phyloP scores from a whole-genome alignment of 2,113 vertebrate genomes.

The Cercocebus atys region DNA sequence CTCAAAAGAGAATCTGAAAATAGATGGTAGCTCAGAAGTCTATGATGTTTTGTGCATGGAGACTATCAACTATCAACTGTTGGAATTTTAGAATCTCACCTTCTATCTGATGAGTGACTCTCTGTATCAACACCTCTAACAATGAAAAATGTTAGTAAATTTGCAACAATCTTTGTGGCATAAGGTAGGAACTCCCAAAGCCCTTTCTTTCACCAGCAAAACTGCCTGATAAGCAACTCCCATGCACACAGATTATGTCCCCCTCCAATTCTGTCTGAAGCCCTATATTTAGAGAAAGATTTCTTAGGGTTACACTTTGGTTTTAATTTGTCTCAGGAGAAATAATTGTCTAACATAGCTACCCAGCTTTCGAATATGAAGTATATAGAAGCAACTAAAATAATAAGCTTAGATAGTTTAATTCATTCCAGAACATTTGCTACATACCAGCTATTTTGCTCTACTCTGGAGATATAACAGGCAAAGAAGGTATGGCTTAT shows the following conservation, averaged over 20 bases:
- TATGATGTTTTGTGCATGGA: not conserved
- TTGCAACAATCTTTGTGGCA: not conserved
- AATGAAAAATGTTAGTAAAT: not conserved
- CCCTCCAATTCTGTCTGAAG: not conserved
- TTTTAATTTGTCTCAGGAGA: not conserved
- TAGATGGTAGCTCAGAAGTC: not conserved
- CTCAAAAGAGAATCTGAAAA: not conserved
- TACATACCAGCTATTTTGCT: not conserved
- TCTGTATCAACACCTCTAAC: not conserved
- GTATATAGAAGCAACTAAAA: not conserved
- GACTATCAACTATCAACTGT: not conserved
- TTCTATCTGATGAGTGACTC: not conserved
- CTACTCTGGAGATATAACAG: not conserved
- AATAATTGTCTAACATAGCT: not conserved
- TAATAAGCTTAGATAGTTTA: not conserved
- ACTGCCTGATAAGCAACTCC: not conserved
- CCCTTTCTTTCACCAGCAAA: not conserved
- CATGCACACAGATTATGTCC: not conserved
- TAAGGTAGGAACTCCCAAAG: not conserved
- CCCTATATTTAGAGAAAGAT: not conserved
- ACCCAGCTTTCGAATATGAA: not conserved
- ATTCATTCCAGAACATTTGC: not conserved
- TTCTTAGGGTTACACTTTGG: not conserved
- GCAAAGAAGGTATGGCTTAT: not conserved
- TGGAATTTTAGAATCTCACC: not conserved